Evolutionary conservation across 2,797 vertebrate species (phyloP), one percentile per base, ranked within the genome.

Genomic region (Acanthis flammea): DNA sequence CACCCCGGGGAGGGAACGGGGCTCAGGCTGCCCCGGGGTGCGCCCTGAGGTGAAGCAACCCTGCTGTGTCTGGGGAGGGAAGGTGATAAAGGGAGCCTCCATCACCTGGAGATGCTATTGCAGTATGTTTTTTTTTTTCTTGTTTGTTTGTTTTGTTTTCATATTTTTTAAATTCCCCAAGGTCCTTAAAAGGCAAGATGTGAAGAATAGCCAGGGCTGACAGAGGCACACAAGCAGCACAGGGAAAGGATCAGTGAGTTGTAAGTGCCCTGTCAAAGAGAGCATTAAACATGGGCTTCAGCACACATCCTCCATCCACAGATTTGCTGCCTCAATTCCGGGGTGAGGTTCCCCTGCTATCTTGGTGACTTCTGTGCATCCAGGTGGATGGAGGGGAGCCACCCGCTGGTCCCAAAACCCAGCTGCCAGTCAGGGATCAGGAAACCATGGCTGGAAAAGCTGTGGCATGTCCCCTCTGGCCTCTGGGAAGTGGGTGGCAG

Each of bases 291-390:
- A 1, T 2, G 14, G 27, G 15, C 19, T 17, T 37, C 3, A 7
- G 30, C 30, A 37, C 1, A 1, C 0, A 0, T 10, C 25, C 47
- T 60, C 25, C 12, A 10, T n/a, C 14, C 73, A 4, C 8, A 17
- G 19, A 18, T 9, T 12, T 0, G 1, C 42, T 48, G 21, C 14
- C 19, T 62, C 44, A 21, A 0, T 30, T 15, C 0, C 0, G 3
- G 30, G 16, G 4, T 22, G 42, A 84, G 35, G 14, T 2, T 10
- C 16, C 31, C 3, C 50, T 8, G 24, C 15, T 48, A 19, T 9
- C 21, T 25, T 1, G 2, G 18, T 0, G 10, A 21, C 14, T 5
- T 3, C 10, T 39, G 27, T 1, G 1, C 2, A 2, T 30, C 42
- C 6, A 24, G 35, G 35, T 1, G 2, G 12, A 7, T 11, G 33